Percentiles rank a stretch among this genome's conserved stretches.
Conservation (phyloP, 2,113 vertebrate species). For the Orientallactaga bullata region DNA sequence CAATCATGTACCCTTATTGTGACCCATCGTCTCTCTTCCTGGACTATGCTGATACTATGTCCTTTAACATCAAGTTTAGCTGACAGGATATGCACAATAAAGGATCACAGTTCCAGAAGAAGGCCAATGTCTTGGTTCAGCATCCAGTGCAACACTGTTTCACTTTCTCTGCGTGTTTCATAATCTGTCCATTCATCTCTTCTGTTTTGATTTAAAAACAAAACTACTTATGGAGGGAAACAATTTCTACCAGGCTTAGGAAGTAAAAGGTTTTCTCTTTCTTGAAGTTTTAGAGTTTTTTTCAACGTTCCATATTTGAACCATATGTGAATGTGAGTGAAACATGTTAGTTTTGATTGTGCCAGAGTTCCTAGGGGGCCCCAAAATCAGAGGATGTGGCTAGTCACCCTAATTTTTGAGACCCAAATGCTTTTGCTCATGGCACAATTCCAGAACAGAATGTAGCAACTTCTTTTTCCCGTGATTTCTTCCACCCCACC, state of each 20-base stretch:
- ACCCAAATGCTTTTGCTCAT: neutral
- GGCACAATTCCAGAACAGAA: neutral
- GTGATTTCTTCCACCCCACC: neutral
- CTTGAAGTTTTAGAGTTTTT: constrained; percentile 72
- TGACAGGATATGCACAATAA: neutral
- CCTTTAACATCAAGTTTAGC: neutral
- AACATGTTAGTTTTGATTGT: constrained; percentile 54
- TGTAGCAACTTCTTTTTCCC: neutral
- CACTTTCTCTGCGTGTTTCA: neutral
- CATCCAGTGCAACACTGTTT: neutral
- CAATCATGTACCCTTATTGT: neutral
- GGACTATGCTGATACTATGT: neutral
- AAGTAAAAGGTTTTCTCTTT: constrained; percentile 55
- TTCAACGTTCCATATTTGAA: constrained; percentile 87
- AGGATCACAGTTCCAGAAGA: neutral
- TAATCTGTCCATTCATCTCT: constrained; percentile 1
- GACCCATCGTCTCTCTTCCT: neutral
- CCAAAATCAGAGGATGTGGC: constrained; percentile 33
- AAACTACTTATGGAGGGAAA: constrained; percentile 30
- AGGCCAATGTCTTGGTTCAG: neutral
- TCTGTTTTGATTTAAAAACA: constrained; percentile 18
- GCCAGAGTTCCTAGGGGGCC: neutral
- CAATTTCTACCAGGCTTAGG: constrained; percentile 60
- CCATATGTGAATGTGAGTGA: constrained; percentile 86
- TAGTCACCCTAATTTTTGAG: constrained; percentile 16